Evolutionary conservation across 1,140 invertebrate genomes (phyloP), one percentile per base, ranked within the genome.

Genomic region (Olivierus martensii): DNA sequence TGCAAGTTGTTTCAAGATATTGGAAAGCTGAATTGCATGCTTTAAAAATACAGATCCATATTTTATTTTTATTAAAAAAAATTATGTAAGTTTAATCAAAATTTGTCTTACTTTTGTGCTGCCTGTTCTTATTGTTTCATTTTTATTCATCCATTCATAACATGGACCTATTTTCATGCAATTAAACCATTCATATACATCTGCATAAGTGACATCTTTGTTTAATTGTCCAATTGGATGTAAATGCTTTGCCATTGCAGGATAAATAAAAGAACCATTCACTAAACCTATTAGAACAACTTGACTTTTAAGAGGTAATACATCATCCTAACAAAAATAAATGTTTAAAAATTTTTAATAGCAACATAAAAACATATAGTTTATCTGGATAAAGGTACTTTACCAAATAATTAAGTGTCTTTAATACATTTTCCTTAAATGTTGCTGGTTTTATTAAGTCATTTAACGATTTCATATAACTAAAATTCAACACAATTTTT

Each of bases 111-210:
- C 53, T 59, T 66, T 28, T 28, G 67, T 63, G 17, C 69, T 71
- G 18, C 69, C 52, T 52, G 69, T 61, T 52, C 72, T 59, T 5
- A 71, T 52, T 10, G 70, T 72, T 22, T 57, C 64, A 60, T 74
- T 72, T 15, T 64, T 58, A 39, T 67, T 73, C 68, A 74, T 66
- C 73, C 73, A 75, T 2, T 71, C 72, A 50, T 55, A 57, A 48
- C 72, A 75, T 0, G 71, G 71, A 9, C 65, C 65, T n/a, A 75
- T 72, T 61, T 73, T 60, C 61, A 75, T 63, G 53, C 73, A 75
- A 41, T 67, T 68, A 44, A 73, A 68, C 63, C 68, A 75, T 12
- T 66, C 61, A 55, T 75, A 75, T 18, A 74, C 59, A 49, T 73
- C 59, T 34, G 65, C 53, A 51, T 74, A 74, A 15, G 63, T 69